These are phyloP conservation scores for Grus americana DNA, from an alignment of 2,113 vertebrate genomes.

Conservation along the genomic window DNA sequence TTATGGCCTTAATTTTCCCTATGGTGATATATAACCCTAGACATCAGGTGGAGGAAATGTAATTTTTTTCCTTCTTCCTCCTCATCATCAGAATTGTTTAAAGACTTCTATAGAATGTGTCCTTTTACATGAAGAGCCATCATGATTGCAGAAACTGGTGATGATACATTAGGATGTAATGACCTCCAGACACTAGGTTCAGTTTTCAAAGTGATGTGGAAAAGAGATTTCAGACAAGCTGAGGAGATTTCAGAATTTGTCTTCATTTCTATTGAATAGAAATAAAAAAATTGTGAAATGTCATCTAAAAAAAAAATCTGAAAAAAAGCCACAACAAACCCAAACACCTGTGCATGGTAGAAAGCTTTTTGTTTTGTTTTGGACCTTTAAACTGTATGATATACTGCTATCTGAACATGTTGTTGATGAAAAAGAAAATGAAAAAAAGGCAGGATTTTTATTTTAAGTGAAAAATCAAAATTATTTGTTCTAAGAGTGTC, in stretches of 20 bases:
- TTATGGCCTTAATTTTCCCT: not conserved
- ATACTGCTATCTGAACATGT: not conserved
- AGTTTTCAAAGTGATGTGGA: not conserved
- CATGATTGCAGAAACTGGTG: not conserved
- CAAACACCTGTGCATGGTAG: not conserved
- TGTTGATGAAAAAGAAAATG: not conserved
- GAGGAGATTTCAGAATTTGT: not conserved
- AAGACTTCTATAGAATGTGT: not conserved
- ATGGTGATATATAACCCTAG: not conserved
- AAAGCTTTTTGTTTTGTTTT: not conserved
- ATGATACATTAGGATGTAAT: not conserved
- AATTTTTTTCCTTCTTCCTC: not conserved
- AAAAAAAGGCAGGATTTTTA: not conserved
- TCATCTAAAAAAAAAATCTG: not conserved
- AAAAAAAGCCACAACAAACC: rapidly evolving
- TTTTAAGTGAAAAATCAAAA: not conserved
- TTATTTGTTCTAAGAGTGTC: rapidly evolving
- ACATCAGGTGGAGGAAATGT: not conserved
- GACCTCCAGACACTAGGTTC: not conserved
- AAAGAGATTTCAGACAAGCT: not conserved
- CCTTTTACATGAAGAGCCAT: not conserved
- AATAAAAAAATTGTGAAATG: not conserved
- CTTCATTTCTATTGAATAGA: not conserved
- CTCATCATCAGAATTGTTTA: not conserved
- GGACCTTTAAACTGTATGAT: not conserved